Conservation (phyloP, 2,888 invertebrate genomes). For the Antheraea yamamai region DNA sequence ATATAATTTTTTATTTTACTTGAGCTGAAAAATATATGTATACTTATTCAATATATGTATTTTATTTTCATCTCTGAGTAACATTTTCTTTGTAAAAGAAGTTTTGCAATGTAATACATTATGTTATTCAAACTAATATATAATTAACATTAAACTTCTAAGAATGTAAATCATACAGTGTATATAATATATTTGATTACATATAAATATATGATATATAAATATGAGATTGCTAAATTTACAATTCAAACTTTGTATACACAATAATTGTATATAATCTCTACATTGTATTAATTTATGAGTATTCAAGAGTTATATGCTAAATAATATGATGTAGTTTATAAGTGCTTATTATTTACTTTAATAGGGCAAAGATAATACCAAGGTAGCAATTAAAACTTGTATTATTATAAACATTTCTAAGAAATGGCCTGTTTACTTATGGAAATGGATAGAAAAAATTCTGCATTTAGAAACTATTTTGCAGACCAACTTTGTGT, state of each 20-base stretch:
- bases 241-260: not conserved
- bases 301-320: not conserved
- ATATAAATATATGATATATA: not conserved
- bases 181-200: too few species aligned
- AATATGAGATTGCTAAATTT: not conserved
- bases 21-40: too few species aligned
- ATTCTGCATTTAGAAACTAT: not conserved
- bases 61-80: too few species aligned
- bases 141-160: too few species aligned
- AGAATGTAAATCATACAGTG: too few species aligned
- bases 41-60: too few species aligned
- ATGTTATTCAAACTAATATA: too few species aligned
- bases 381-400: not conserved
- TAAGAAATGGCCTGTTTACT: not conserved
- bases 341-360: not conserved
- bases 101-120: too few species aligned
- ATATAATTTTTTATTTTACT: too few species aligned
- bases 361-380: not conserved
- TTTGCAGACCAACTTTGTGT: not conserved
- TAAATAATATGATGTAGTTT: not conserved
- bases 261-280: not conserved
- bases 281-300: conserved; percentile 6
- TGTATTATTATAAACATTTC: not conserved
- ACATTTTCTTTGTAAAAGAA: too few species aligned
- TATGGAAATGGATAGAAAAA: not conserved